Base-by-base conservation (phyloP, 2,113 vertebrate genomes). In the Turdus rufiventris region DNA sequence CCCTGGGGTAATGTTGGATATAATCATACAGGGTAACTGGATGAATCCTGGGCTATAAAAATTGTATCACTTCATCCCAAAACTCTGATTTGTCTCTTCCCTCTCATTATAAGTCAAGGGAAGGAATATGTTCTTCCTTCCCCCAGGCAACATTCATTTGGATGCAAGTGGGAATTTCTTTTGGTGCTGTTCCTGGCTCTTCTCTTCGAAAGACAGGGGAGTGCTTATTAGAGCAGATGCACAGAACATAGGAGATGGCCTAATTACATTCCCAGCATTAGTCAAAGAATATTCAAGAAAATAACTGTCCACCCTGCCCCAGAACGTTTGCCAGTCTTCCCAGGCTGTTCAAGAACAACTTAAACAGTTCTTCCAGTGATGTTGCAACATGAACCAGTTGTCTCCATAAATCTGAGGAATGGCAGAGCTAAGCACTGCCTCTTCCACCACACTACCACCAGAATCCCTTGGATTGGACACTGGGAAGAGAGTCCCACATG, bases 131-230 rank as follows among this genome's bases (percentile, higher is more conserved):
- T 62, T 90, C 73, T 88, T 90, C 70, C 78, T 91, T 83, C 38
- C 89, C 77, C 63, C 38, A 2, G 26, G 93, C 89, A 91, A 67
- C 24, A 40, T 15, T 95, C 78, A 85, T 93, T 93, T 91, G 67
- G 74, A 96, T 88, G 85, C 91, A 93, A 95, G 84, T 20, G 56
- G 89, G 91, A 91, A 95, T 94, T 89, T 85, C 84, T 94, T 79
- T 66, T 76, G 75, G 53, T 85, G 89, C 42, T 79, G 82, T 88
- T 93, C 71, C 72, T 94, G 62, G 78, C 81, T 94, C 72, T 68
- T 84, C 57, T 66, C 50, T 83, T 88, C 5, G 0, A 66, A 61
- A 94, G 89, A 85, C 81, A 82, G 89, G 34, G 89, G 58, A 84
- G n/a, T 25, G 51, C 48, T 93, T 92, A 88, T 88, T 86, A 86